Conservation (phyloP, 2,888 invertebrate species). For the Oscheius sp. region DNA sequence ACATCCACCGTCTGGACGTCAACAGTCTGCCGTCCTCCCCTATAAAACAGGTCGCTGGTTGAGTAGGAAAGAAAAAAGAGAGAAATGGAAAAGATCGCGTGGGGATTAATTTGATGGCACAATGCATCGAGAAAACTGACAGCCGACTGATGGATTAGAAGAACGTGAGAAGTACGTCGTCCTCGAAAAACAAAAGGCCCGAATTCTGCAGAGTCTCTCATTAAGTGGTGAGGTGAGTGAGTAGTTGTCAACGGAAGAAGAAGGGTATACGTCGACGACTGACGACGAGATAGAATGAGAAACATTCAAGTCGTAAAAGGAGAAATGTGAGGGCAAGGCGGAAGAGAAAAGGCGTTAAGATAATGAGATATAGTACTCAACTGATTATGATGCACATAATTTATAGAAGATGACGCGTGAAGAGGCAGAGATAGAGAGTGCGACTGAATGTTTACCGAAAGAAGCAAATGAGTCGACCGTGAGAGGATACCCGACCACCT, state of each 20-base stretch:
- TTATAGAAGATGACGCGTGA: not conserved
- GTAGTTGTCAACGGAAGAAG: no score
- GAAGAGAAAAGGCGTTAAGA: not conserved
- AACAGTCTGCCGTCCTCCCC: not conserved
- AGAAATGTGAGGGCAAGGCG: not conserved
- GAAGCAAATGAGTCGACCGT: not conserved
- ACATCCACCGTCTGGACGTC: not conserved
- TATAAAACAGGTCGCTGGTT: not conserved
- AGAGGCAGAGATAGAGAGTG: not conserved
- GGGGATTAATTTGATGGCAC: constrained; percentile 30
- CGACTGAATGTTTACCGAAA: no score
- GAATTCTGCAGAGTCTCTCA: no score
- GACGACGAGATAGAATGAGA: no score
- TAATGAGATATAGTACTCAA: not conserved
- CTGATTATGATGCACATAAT: constrained; percentile 6
- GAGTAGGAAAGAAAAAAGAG: not conserved
- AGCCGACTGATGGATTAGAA: constrained; percentile 12
- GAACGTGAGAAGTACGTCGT: not conserved
- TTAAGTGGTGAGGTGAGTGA: no score
- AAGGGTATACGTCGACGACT: no score
- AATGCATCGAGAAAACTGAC: constrained; percentile 9
- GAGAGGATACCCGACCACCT: not conserved
- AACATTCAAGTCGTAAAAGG: not conserved
- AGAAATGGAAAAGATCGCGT: not conserved
- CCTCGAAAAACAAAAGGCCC: no score